Evolutionary conservation across 1,140 invertebrate genomes (phyloP), one percentile per base, ranked within the genome.

Genomic region (Tetragonula clypearis): DNA sequence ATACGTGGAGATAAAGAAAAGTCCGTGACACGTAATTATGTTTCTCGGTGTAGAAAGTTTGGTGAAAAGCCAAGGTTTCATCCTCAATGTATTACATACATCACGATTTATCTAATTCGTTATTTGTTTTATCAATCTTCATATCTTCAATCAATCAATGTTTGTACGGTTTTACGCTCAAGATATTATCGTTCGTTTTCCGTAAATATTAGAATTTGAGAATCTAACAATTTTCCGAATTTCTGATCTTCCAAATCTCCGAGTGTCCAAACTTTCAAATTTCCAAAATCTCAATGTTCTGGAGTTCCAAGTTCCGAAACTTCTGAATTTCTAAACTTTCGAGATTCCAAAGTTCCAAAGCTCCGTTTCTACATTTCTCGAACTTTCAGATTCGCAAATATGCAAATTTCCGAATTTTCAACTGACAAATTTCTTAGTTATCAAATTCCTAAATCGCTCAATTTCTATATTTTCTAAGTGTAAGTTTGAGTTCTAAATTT

Each of bases 1-100:
- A 21, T 55, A 80, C 15, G 74, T 66, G 9, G n/a, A 23, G 69
- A 81, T 58, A 72, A 62, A 73, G 71, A 81, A 60, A 84, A 79
- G 49, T 79, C 79, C 73, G 73, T 26, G 21, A 56, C 62, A n/a
- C 41, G 55, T 72, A 72, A 84, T 84, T 79, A 72, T 14, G 41
- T 62, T 79, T 73, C 82, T 14, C 14, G 49, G 19, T 15, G 19
- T 79, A 84, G 82, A 79, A 84, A 84, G 82, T 84, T 84, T 58
- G 14, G 15, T 62, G 60, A 35, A 56, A 69, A 72, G 35, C 55
- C 4, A 6, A 41, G 41, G n/a, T 77, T 66, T 78, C 1, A 26
- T 71, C 12, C 30, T 15, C 12, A 8, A 49, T 49, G 41, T 49
- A 49, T 49, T 8, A 49, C 41, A 49, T 8, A 49, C 8, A 49